These are phyloP conservation scores for Cricetomys ansorgei DNA, from an alignment of 2,113 vertebrate genomes.

Conservation along the genomic window DNA sequence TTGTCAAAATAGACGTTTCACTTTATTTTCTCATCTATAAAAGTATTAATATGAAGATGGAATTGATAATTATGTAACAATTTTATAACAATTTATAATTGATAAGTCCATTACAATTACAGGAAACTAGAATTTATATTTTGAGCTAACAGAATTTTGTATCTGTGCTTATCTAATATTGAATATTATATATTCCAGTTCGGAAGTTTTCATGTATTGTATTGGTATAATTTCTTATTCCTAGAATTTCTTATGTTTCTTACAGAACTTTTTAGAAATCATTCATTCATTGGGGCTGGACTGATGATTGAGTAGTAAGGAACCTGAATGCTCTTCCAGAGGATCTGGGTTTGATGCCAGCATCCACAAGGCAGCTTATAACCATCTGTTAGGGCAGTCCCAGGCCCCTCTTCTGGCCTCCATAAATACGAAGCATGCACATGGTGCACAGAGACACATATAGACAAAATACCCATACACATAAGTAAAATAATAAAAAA, in stretches of 20 bases:
- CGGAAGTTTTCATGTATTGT: neutral
- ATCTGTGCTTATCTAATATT: neutral
- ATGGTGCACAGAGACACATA: neutral
- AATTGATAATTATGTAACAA: conserved; percentile 10
- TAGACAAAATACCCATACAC: neutral
- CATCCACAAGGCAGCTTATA: neutral
- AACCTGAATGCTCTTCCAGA: neutral
- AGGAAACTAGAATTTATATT: neutral
- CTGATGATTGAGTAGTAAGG: neutral
- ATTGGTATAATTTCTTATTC: neutral
- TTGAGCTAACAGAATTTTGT: neutral
- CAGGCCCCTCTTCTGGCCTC: neutral
- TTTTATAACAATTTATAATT: too few species aligned
- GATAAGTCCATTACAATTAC: neutral
- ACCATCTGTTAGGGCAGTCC: neutral
- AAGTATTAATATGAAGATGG: neutral
- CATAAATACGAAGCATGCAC: neutral
- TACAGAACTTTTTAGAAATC: neutral
- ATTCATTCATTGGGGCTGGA: neutral
- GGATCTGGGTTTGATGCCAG: neutral
- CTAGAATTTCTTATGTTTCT: neutral
- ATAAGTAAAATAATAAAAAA: neutral
- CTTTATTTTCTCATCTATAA: neutral
- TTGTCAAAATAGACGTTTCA: neutral
- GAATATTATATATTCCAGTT: neutral